These are phyloP conservation scores for Dryobates pubescens DNA, from an alignment of 2,797 vertebrate genomes.

Conservation along the genomic window DNA sequence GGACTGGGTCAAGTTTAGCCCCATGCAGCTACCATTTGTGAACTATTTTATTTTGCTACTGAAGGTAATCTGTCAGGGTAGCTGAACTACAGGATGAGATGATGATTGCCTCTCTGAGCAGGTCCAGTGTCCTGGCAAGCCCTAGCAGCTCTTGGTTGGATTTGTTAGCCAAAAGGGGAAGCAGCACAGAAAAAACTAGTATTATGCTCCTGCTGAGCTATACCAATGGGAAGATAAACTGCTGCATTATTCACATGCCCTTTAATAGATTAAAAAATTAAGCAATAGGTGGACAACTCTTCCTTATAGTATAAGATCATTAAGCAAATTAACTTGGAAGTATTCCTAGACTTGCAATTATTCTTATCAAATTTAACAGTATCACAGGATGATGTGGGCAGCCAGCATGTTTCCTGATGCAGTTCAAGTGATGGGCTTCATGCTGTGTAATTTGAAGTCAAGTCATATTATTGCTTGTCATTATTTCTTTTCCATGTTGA, in stretches of 20 bases:
- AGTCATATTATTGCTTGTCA: background rate
- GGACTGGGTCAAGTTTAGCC: background rate
- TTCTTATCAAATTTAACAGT: slow-evolving; percentile 34
- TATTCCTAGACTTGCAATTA: slow-evolving; percentile 10
- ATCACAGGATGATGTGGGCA: slow-evolving; percentile 10
- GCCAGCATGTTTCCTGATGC: background rate
- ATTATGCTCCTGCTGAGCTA: background rate
- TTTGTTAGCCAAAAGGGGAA: slow-evolving; percentile 9
- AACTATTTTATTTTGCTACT: background rate
- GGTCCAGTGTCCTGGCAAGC: background rate
- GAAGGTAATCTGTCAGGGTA: background rate
- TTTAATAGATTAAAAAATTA: slow-evolving; percentile 49
- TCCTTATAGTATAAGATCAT: slow-evolving; percentile 54
- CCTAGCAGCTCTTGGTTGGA: background rate
- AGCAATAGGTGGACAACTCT: slow-evolving; percentile 38
- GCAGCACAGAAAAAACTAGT: background rate
- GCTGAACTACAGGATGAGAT: background rate
- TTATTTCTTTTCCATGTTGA: background rate
- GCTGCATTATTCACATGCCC: background rate
- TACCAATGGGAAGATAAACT: background rate
- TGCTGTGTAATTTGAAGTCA: slow-evolving; percentile 29
- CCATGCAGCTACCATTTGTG: background rate
- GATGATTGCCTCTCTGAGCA: background rate
- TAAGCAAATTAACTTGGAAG: slow-evolving; percentile 40
- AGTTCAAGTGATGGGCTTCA: background rate